Evolutionary conservation across 1,140 invertebrate genomes (phyloP).

Genomic region (Scaptodrosophila lebanonensis): DNA sequence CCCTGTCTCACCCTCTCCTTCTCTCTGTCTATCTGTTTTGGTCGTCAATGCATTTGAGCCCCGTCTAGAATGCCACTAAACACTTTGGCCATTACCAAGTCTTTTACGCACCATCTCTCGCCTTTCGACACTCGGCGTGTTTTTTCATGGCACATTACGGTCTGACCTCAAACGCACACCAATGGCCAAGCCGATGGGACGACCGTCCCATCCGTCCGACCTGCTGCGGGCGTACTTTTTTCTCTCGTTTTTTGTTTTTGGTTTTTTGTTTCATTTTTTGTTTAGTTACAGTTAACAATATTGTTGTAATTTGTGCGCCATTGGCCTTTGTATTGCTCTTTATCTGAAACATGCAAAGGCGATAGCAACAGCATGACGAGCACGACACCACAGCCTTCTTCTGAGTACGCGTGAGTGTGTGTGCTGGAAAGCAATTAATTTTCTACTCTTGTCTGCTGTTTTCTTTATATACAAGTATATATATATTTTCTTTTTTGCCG

Average conservation of each 20-base stretch:
- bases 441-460: slow-evolving; percentile 30
- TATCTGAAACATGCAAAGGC: slow-evolving; percentile 45
- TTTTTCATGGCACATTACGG: slow-evolving; percentile 52
- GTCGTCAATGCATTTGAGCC: too few species aligned
- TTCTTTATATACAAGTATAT: too few species aligned
- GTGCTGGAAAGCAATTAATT: slow-evolving; percentile 64
- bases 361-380: slow-evolving; percentile 4
- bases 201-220: too few species aligned
- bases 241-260: slow-evolving; percentile 10
- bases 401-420: slow-evolving; percentile 9
- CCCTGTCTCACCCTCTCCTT: neutral
- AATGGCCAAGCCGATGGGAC: too few species aligned
- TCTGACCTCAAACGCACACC: slow-evolving; percentile 43
- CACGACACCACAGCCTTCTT: neutral
- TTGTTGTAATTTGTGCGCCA: slow-evolving; percentile 5
- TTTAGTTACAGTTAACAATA: slow-evolving; percentile 22
- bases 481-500: neutral
- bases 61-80: slow-evolving; percentile 40
- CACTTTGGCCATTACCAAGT: slow-evolving; percentile 35
- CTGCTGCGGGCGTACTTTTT: too few species aligned
- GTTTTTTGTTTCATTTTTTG: slow-evolving; percentile 3
- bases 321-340: slow-evolving; percentile 22
- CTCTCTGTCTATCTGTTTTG: slow-evolving; percentile 10
- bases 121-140: slow-evolving; percentile 16
- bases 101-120: slow-evolving; percentile 18